These are phyloP conservation scores for Drosophila sulfurigaster DNA, from an alignment of 1,140 invertebrate species.

Conservation along the genomic window DNA sequence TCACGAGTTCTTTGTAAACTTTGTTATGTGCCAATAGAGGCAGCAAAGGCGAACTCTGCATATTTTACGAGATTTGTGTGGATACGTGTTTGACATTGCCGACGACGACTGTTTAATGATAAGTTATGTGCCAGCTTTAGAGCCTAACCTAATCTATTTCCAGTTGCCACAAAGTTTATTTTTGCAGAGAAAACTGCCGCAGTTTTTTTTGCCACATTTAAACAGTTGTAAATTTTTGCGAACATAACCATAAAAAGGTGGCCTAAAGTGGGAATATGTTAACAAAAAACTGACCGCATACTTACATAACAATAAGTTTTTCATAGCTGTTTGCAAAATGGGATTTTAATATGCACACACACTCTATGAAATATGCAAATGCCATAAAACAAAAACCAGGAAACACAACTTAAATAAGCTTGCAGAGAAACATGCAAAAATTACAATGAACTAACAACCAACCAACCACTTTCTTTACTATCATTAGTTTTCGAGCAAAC, in stretches of 20 bases:
- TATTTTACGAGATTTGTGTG: neutral
- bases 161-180: neutral
- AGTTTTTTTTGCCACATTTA: neutral
- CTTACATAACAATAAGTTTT: slow-evolving; percentile 47
- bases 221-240: slow-evolving; percentile 5
- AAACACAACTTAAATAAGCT: slow-evolving; percentile 23
- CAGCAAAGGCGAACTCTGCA: slow-evolving; percentile 3
- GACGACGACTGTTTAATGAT: neutral
- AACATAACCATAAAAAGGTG: slow-evolving; percentile 15
- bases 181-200: no score
- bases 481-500: slow-evolving; percentile 16
- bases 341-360: slow-evolving; percentile 46
- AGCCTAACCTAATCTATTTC: neutral
- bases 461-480: slow-evolving; percentile 15
- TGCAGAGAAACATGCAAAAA: slow-evolving; percentile 6
- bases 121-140: slow-evolving; percentile 1
- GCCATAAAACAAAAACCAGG: slow-evolving; percentile 28
- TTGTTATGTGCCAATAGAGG: slow-evolving; percentile 18
- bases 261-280: slow-evolving; percentile 10
- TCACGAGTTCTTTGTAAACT: slow-evolving; percentile 18
- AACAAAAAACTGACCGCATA: slow-evolving; percentile 34
- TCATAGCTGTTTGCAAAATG: slow-evolving; percentile 36
- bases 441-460: slow-evolving; percentile 10
- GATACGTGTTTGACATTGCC: slow-evolving; percentile 1
- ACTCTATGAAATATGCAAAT: slow-evolving; percentile 48